These are phyloP conservation scores for Hyperoplus immaculatus DNA, from an alignment of 2,797 vertebrate genomes.

Conservation along the genomic window DNA sequence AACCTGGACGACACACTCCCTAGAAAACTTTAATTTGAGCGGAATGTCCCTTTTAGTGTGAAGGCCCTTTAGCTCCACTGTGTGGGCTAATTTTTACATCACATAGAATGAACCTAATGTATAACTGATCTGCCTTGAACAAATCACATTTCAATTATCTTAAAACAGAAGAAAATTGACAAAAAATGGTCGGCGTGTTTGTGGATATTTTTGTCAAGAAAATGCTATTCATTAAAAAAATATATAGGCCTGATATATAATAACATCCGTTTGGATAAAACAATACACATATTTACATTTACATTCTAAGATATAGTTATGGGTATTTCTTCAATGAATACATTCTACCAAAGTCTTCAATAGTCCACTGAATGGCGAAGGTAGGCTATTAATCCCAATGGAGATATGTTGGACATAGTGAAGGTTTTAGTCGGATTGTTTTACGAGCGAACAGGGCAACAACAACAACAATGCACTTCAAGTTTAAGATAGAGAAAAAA, in stretches of 20 bases:
- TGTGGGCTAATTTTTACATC: conserved; percentile 1
- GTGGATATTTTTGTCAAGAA: background rate
- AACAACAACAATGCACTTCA: background rate
- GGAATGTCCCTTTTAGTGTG: background rate
- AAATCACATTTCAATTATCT: background rate
- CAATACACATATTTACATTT: no score
- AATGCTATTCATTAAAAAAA: no score
- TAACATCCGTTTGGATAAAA: no score
- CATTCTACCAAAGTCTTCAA: background rate
- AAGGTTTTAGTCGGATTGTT: conserved; percentile 16
- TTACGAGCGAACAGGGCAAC: background rate
- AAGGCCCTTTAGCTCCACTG: background rate
- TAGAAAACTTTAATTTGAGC: background rate
- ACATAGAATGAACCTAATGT: background rate
- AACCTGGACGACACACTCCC: no score
- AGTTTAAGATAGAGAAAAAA: background rate
- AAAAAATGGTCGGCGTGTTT: background rate
- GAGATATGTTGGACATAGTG: background rate
- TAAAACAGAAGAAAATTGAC: background rate
- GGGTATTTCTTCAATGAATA: background rate
- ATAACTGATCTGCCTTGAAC: background rate
- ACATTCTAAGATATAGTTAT: background rate
- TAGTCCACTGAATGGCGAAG: background rate
- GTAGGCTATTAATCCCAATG: no score
- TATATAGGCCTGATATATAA: no score